phyloP scores from a whole-genome alignment of 2,797 vertebrate species.

The Sphaeramia orbicularis region DNA sequence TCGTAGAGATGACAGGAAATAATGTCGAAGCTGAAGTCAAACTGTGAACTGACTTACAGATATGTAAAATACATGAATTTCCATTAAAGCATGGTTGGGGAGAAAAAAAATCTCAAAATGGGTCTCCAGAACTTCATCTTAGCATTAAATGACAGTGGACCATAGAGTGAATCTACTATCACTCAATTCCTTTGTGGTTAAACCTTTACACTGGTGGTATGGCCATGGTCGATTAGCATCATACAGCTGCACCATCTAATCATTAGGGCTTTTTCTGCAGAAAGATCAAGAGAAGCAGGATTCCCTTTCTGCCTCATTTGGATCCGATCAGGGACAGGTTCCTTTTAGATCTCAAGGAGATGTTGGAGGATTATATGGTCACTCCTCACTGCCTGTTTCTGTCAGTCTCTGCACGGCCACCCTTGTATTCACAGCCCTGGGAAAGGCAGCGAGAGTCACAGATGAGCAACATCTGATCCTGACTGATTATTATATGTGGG shows the following conservation, averaged over 20 bases:
- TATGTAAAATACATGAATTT: not conserved
- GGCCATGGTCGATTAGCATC: slow-evolving; percentile 17
- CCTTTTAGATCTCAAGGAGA: slow-evolving; percentile 43
- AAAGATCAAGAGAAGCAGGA: slow-evolving; percentile 55
- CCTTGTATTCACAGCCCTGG: slow-evolving; percentile 42
- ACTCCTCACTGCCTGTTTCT: slow-evolving; percentile 52
- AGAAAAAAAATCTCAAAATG: not conserved
- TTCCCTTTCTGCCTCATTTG: slow-evolving; percentile 59
- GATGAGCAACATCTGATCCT: slow-evolving; percentile 68
- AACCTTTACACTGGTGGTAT: slow-evolving; percentile 13
- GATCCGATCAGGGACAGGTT: slow-evolving; percentile 63
- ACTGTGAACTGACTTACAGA: slow-evolving; percentile 38
- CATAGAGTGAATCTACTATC: not conserved
- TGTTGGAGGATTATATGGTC: slow-evolving; percentile 52
- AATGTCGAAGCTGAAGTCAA: slow-evolving; percentile 12
- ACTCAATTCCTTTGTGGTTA: not conserved
- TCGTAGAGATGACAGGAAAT: slow-evolving; percentile 47
- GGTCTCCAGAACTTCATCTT: not conserved
- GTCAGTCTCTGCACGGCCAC: slow-evolving; percentile 38
- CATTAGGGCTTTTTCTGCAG: slow-evolving; percentile 8
- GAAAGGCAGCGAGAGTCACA: slow-evolving; percentile 53
- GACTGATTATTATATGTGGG: slow-evolving; percentile 45
- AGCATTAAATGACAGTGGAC: not conserved
- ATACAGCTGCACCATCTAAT: slow-evolving; percentile 7
- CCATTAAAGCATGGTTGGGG: not conserved